These are phyloP conservation scores for Acheta domesticus DNA, from an alignment of 2,888 invertebrate genomes.

Conservation along the genomic window DNA sequence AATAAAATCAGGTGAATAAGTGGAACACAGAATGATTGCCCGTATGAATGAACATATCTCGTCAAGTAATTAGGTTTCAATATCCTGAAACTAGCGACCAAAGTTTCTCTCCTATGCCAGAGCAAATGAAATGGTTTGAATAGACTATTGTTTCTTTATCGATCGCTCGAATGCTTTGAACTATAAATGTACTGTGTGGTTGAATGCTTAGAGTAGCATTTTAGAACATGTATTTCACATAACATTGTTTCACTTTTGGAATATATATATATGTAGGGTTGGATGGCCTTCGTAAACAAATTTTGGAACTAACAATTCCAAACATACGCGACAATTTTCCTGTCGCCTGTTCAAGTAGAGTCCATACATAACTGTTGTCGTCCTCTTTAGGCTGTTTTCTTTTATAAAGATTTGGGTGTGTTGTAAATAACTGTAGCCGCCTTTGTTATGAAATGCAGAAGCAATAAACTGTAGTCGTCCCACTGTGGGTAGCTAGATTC, in stretches of 20 bases:
- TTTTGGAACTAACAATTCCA: not conserved
- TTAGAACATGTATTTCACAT: slow-evolving; percentile 4
- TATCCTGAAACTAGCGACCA: not conserved
- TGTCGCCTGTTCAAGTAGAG: slow-evolving; percentile 1
- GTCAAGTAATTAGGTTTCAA: not conserved
- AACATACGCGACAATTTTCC: not conserved
- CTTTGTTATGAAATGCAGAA: slow-evolving; percentile 1
- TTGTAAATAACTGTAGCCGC: not conserved
- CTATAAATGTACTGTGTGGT: not conserved
- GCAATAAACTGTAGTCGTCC: slow-evolving; percentile 18
- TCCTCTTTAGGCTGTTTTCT: slow-evolving; percentile 12
- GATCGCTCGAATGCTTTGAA: not conserved
- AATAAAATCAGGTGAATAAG: not conserved
- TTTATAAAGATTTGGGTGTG: slow-evolving; percentile 1
- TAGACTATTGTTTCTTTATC: not conserved
- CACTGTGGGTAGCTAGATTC: slow-evolving; percentile 18
- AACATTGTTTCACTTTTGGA: slow-evolving; percentile 3
- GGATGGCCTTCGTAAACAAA: not conserved
- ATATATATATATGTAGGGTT: not conserved
- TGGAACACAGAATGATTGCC: not conserved
- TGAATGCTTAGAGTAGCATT: not conserved
- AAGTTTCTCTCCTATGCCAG: not conserved
- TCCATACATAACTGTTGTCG: slow-evolving; percentile 6
- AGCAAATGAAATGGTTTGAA: not conserved
- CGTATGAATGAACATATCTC: not conserved